A percentile compares a stretch with the other conserved stretches of the same genome.
Evolutionary conservation across 2,888 invertebrate genomes (phyloP).

Genomic region (Metallyticus violacea): DNA sequence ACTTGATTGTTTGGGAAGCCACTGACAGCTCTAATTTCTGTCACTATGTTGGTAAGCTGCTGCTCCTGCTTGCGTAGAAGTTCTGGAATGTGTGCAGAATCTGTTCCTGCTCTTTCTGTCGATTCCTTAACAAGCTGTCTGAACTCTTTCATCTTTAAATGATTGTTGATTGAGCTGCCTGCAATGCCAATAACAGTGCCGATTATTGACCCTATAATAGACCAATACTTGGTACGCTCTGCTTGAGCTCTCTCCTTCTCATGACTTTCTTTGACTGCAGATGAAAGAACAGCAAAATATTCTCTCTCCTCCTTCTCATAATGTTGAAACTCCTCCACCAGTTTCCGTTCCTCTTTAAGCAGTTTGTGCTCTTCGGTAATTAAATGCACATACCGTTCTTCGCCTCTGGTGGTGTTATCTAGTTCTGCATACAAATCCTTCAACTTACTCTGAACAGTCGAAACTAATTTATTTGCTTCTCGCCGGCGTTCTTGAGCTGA

Average conservation of each 20-base stretch:
- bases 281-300: slow-evolving; percentile 67
- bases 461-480: slow-evolving; percentile 59
- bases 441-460: slow-evolving; percentile 59
- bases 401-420: slow-evolving; percentile 73
- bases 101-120: slow-evolving; percentile 36
- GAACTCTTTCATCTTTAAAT: slow-evolving; percentile 62
- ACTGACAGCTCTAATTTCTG: slow-evolving; percentile 25
- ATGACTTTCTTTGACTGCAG: slow-evolving; percentile 75
- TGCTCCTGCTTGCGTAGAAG: slow-evolving; percentile 21
- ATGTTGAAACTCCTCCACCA: slow-evolving; percentile 59
- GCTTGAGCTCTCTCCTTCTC: slow-evolving; percentile 78
- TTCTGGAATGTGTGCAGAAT: slow-evolving; percentile 5
- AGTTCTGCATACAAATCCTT: slow-evolving; percentile 72
- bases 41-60: slow-evolving; percentile 19
- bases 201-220: slow-evolving; percentile 67
- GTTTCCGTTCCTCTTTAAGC: slow-evolving; percentile 48
- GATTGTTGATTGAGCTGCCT: slow-evolving; percentile 65
- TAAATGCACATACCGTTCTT: slow-evolving; percentile 69
- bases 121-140: slow-evolving; percentile 56
- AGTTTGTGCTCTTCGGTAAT: slow-evolving; percentile 66
- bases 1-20: not conserved
- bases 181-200: slow-evolving; percentile 64
- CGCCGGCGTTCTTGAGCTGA: slow-evolving; percentile 63
- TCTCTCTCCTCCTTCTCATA: slow-evolving; percentile 75
- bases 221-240: slow-evolving; percentile 83